Evolutionary conservation across 2,888 invertebrate genomes (phyloP).

Genomic region (Tetheella fluctuosa): DNA sequence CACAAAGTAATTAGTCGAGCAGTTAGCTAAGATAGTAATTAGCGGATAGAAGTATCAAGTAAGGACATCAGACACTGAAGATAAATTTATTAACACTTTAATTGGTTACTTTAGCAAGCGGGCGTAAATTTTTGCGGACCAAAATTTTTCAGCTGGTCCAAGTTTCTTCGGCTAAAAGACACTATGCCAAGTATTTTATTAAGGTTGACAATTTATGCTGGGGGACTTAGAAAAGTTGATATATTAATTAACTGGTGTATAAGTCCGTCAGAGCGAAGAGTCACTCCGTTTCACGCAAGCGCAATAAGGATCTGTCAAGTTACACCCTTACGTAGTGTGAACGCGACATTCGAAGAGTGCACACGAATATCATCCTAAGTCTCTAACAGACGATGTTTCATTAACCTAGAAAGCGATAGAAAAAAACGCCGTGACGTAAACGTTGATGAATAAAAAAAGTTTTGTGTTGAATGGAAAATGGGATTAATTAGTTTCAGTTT

Average conservation of each 20-base stretch:
- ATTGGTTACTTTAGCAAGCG: conserved; percentile 40
- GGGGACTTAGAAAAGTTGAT: conserved; percentile 78
- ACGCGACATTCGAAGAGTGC: conserved; percentile 55
- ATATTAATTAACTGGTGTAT: conserved; percentile 82
- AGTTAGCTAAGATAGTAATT: conserved; percentile 47
- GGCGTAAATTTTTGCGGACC: conserved; percentile 23
- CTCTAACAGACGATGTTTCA: conserved; percentile 49
- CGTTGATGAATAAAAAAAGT: conserved; percentile 57
- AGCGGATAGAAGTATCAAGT: conserved; percentile 46
- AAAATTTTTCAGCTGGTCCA: conserved; percentile 1
- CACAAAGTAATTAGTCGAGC: conserved; percentile 47
- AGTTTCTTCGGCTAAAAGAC: conserved; percentile 33
- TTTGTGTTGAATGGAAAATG: conserved; percentile 55
- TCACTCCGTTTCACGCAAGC: conserved; percentile 78
- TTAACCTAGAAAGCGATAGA: conserved; percentile 47
- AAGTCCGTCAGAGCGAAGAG: conserved; percentile 78
- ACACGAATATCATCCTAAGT: conserved; percentile 49
- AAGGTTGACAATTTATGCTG: conserved; percentile 73
- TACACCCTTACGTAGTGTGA: conserved; percentile 76
- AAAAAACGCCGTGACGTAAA: conserved; percentile 40
- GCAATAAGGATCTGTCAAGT: conserved; percentile 62
- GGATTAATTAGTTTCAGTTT: conserved; percentile 33
- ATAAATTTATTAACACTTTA: conserved; percentile 55
- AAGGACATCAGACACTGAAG: conserved; percentile 43
- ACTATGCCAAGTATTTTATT: conserved; percentile 73